phyloP scores from a whole-genome alignment of 2,888 invertebrate genomes.

The Augochlorella aurata region DNA sequence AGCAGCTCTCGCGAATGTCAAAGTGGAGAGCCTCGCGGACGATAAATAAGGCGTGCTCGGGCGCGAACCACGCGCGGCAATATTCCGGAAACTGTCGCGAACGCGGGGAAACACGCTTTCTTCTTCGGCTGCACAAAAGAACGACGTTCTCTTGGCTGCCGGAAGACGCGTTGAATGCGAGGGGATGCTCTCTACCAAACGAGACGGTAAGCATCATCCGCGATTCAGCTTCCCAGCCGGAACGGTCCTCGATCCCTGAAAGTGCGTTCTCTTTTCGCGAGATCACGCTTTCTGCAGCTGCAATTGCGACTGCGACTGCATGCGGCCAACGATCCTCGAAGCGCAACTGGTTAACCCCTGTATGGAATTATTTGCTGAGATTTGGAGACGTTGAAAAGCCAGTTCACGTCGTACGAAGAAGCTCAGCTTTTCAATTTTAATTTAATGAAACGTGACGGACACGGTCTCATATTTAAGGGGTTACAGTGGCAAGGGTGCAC shows the following conservation, averaged over 20 bases:
- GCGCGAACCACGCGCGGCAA: slow-evolving; percentile 10
- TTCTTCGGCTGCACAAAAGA: not conserved
- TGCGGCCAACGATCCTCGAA: not conserved
- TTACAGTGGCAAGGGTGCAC: no score
- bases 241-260: not conserved
- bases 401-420: no score
- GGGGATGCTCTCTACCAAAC: not conserved
- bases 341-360: not conserved
- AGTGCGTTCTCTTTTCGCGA: not conserved
- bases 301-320: not conserved
- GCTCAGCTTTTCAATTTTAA: no score
- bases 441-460: no score
- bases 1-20: slow-evolving; percentile 29
- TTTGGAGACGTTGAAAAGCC: no score
- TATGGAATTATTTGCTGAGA: no score
- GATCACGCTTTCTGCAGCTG: not conserved
- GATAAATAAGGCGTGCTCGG: slow-evolving; percentile 32
- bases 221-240: not conserved
- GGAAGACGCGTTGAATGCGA: not conserved
- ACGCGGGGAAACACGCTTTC: slow-evolving; percentile 2
- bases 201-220: not conserved
- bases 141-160: not conserved
- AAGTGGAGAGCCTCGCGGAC: slow-evolving; percentile 4
- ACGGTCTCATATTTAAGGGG: no score
- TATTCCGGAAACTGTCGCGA: slow-evolving; percentile 17